These are phyloP conservation scores for Crambe crambe DNA, from an alignment of 37 sponge, comb jelly and placozoan species.

Conservation along the genomic window DNA sequence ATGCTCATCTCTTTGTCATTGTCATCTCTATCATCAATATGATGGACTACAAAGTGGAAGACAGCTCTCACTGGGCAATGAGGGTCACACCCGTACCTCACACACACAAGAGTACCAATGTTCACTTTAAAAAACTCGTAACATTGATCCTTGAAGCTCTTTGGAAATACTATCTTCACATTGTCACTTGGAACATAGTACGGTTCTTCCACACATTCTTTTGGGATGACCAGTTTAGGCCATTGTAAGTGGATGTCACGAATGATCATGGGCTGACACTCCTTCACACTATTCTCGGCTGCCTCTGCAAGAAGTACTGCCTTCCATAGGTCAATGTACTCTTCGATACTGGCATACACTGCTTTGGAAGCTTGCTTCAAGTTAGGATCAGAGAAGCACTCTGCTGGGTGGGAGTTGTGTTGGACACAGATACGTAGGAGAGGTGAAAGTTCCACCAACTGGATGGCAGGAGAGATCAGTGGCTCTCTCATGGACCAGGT, in stretches of 20 bases:
- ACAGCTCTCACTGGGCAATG: constrained; percentile 26
- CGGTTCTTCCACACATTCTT: constrained; percentile 16
- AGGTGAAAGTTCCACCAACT: constrained; percentile 53
- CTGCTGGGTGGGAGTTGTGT: constrained; percentile 57
- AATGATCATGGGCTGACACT: constrained; percentile 13
- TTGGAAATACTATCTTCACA: constrained; percentile 10
- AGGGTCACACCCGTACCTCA: constrained; percentile 39
- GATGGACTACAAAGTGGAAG: constrained; percentile 60
- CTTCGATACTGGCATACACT: constrained; percentile 21
- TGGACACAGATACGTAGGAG: constrained; percentile 57
- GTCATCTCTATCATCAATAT: not conserved
- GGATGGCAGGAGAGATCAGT: constrained; percentile 44
- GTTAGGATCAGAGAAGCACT: constrained; percentile 58
- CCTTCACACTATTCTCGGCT: constrained; percentile 44
- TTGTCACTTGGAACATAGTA: constrained; percentile 20
- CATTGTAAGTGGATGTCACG: constrained; percentile 56
- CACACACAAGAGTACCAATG: constrained; percentile 68
- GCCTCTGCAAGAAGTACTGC: constrained; percentile 66
- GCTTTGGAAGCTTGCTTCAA: constrained; percentile 43
- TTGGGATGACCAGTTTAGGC: constrained; percentile 43
- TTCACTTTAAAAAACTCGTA: constrained; percentile 32
- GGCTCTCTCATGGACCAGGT: constrained; percentile 24
- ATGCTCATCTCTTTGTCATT: not conserved
- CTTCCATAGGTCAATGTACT: constrained; percentile 68
- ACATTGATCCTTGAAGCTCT: constrained; percentile 16